These are phyloP conservation scores for Amphiura filiformis DNA, from an alignment of 35 echinoderm and acorn worm species.

Conservation along the genomic window DNA sequence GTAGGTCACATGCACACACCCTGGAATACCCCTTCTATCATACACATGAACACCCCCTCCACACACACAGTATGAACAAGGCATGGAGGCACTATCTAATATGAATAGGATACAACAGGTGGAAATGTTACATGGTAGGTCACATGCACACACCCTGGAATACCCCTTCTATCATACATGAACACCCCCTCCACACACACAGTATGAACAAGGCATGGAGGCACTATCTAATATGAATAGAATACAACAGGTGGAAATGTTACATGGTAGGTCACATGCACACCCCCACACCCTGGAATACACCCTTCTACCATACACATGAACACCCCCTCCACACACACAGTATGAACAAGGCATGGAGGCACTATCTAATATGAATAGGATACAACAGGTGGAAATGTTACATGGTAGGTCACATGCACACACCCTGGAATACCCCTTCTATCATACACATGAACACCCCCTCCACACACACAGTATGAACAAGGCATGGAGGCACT, in stretches of 20 bases:
- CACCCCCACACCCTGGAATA: too few relatives aligned
- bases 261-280: not conserved
- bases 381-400: constrained; percentile 56
- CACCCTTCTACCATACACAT: constrained; percentile 2
- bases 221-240: constrained; percentile 83
- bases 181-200: too few relatives aligned
- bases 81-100: constrained; percentile 73
- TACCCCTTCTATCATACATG: too few relatives aligned
- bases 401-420: constrained; percentile 12
- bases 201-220: too few relatives aligned
- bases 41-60: too few relatives aligned
- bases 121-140: constrained; percentile 15
- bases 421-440: too few relatives aligned
- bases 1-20: too few relatives aligned
- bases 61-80: constrained; percentile 80
- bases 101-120: constrained; percentile 79
- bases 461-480: constrained; percentile 76
- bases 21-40: too few relatives aligned
- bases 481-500: constrained; percentile 81
- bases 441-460: constrained; percentile 22
- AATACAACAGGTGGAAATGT: constrained; percentile 51
- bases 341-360: constrained; percentile 85
- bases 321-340: constrained; percentile 54
- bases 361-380: constrained; percentile 72
- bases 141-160: too few relatives aligned